Evolutionary conservation across 2,113 vertebrate species (phyloP), one percentile per base, ranked within the genome.

Genomic region (Callopanchax toddi): DNA sequence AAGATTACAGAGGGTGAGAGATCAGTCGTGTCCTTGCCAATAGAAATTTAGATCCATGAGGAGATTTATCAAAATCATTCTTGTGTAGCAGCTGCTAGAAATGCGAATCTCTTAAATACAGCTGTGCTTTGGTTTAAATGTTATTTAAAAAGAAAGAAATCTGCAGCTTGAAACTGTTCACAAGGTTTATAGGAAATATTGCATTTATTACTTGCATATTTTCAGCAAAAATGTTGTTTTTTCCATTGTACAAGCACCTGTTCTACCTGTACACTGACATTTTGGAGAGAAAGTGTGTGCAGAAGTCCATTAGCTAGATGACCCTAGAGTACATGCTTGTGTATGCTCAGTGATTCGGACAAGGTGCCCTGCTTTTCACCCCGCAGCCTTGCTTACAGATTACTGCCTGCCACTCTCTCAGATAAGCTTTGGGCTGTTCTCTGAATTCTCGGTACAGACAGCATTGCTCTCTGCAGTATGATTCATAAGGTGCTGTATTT

Each of bases 401-500:
- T 85, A 78, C 76, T 76, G 83, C 86, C 85, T 85, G 82, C 84
- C 84, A 81, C 71, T 85, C 74, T 82, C 67, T 81, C 66, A 62
- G 64, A 77, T 49, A 50, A 34, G 67, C 82, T 85, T 17, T 21
- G 52, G 79, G 81, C 76, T 66, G 60, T 83, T 87, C 57, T 81
- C 74, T 62, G 42, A 57, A 67, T 75, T 57, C 66, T 54, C 53
- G 53, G 76, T 84, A 44, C 72, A 80, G 76, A 34, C 76, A 29
- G 66, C 36, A 59, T 68, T 67, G 82, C 72, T 80, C 80, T 83
- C 79, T 73, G 76, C 8, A 55, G 64, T 43, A 66, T 86, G 86
- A 91, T 86, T 91, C 89, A 89, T 75, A 74, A 86, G 86, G 79
- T 64, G 77, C 73, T 67, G 81, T 79, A 84, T 86, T 88, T 84